phyloP scores from a whole-genome alignment of 1,140 invertebrate genomes.

The Ericerus pela region DNA sequence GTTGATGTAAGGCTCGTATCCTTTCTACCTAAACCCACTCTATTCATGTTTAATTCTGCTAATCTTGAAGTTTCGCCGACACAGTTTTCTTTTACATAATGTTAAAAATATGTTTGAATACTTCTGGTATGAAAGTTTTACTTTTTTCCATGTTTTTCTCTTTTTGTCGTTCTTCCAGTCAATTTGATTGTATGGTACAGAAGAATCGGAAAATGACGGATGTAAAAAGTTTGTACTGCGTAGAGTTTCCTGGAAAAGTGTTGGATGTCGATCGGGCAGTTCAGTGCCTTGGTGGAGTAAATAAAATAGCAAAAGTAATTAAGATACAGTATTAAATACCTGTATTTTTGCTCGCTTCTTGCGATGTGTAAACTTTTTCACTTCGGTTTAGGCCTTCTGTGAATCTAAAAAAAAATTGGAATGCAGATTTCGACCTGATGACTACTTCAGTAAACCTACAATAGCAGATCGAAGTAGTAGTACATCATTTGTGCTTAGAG shows the following conservation, averaged over 20 bases:
- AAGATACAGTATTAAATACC: not conserved
- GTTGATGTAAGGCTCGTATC: no score
- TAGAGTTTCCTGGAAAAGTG: conserved; percentile 60
- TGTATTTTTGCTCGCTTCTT: no score
- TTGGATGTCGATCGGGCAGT: conserved; percentile 63
- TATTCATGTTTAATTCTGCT: no score
- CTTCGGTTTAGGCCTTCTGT: conserved; percentile 25
- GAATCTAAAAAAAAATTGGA: conserved; percentile 49
- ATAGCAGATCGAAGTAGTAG: conserved; percentile 49
- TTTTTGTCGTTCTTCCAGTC: no score
- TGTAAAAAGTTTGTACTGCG: conserved; percentile 12
- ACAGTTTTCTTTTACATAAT: no score
- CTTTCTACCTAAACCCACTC: no score
- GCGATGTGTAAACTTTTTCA: not conserved
- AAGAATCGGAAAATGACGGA: no score
- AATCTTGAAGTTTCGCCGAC: no score
- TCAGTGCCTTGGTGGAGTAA: conserved; percentile 59
- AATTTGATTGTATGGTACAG: no score
- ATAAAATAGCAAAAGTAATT: conserved; percentile 51
- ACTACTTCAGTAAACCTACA: conserved; percentile 66
- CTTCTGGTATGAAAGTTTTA: no score
- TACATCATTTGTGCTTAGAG: conserved; percentile 54
- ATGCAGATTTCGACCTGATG: conserved; percentile 64
- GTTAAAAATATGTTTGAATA: no score
- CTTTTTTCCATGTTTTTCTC: no score